These are phyloP conservation scores for Dasypolia templi DNA, from an alignment of 2,888 invertebrate species.

Conservation along the genomic window DNA sequence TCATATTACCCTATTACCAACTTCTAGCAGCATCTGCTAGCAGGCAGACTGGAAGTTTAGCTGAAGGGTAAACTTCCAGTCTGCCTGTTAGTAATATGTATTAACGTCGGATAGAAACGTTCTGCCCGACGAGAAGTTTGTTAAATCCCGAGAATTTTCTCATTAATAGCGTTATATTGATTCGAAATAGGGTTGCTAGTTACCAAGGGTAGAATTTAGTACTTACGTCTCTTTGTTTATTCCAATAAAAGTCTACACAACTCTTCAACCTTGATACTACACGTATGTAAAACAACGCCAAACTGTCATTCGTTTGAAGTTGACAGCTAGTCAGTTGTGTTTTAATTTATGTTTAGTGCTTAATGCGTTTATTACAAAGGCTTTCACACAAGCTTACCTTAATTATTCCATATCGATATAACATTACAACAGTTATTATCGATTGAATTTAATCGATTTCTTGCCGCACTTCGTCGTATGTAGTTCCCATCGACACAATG, in stretches of 20 bases:
- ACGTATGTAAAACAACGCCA: background rate
- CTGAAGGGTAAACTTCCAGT: constrained; percentile 21
- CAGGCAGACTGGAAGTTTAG: too few species aligned
- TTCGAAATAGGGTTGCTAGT: constrained; percentile 18
- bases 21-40: too few species aligned
- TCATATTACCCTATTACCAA: constrained; percentile 42
- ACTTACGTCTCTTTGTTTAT: background rate
- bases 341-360: background rate
- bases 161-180: constrained; percentile 55
- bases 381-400: background rate
- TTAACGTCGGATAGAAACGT: constrained; percentile 46
- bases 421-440: background rate
- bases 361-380: background rate
- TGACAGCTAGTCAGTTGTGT: background rate
- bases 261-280: background rate
- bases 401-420: background rate
- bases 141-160: constrained; percentile 56
- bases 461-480: background rate
- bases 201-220: constrained; percentile 5
- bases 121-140: constrained; percentile 30
- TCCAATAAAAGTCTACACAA: background rate
- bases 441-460: constrained; percentile 23
- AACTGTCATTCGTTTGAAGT: background rate
- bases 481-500: constrained; percentile 23
- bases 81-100: constrained; percentile 42